phyloP scores from a whole-genome alignment of 2,113 vertebrate genomes.

The Anser brachyrhynchus region DNA sequence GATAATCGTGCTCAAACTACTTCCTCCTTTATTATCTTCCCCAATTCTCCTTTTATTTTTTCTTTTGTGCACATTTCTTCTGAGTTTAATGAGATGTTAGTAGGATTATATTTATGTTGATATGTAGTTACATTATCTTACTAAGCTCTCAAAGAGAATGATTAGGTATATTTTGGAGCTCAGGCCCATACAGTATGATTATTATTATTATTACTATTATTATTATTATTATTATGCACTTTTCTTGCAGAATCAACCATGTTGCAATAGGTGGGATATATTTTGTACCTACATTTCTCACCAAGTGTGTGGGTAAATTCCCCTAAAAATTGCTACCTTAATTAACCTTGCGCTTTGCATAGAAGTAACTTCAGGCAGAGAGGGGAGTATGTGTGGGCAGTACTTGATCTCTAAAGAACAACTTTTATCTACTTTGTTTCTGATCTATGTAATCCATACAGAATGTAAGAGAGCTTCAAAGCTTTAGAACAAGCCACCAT shows the following conservation, averaged over 20 bases:
- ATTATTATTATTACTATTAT: neutral
- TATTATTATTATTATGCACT: neutral
- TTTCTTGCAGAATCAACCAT: neutral
- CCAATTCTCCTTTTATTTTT: neutral
- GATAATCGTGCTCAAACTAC: neutral
- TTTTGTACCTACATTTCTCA: neutral
- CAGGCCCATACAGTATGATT: neutral
- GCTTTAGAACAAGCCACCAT: neutral
- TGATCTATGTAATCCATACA: neutral
- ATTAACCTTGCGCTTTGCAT: neutral
- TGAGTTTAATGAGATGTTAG: neutral
- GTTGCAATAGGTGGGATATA: neutral
- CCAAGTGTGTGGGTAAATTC: neutral
- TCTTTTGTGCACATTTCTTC: neutral
- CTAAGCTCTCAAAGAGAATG: neutral
- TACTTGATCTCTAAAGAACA: neutral
- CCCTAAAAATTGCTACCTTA: neutral
- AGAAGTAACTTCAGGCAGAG: rapidly evolving
- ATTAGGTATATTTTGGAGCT: neutral
- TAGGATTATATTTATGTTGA: neutral
- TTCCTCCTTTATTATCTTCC: neutral
- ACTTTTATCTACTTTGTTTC: neutral
- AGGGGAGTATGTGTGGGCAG: neutral
- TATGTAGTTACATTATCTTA: neutral
- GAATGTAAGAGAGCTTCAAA: neutral